Percentiles rank a stretch among this genome's conserved stretches.
These are phyloP conservation scores for Ligdia adustata DNA, from an alignment of 2,888 invertebrate species.

Conservation along the genomic window DNA sequence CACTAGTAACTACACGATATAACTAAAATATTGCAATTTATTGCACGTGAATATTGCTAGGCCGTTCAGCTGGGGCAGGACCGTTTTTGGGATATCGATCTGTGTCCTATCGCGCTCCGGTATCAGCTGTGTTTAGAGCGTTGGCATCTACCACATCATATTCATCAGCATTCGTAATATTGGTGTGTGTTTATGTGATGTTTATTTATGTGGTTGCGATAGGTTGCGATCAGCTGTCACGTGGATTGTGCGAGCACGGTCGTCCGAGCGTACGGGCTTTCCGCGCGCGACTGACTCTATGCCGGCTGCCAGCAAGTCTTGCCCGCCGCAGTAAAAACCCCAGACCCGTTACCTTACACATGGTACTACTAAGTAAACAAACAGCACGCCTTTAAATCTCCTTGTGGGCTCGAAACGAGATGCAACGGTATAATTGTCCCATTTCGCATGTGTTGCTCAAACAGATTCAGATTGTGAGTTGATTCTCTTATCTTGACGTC, in stretches of 20 bases:
- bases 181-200: slow-evolving; percentile 45
- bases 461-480: slow-evolving; percentile 13
- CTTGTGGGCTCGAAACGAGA: slow-evolving; percentile 33
- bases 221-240: slow-evolving; percentile 69
- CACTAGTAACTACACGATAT: slow-evolving; percentile 54
- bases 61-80: slow-evolving; percentile 54
- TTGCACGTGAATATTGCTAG: slow-evolving; percentile 70
- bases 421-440: slow-evolving; percentile 38
- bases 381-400: slow-evolving; percentile 57
- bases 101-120: slow-evolving; percentile 50
- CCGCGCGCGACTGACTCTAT: slow-evolving; percentile 74
- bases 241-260: slow-evolving; percentile 42
- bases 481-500: slow-evolving; percentile 20
- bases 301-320: slow-evolving; percentile 33
- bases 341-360: slow-evolving; percentile 74
- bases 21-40: slow-evolving; percentile 63
- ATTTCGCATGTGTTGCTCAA: slow-evolving; percentile 29
- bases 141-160: slow-evolving; percentile 37
- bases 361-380: slow-evolving; percentile 80
- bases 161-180: slow-evolving; percentile 32
- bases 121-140: slow-evolving; percentile 37
- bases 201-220: slow-evolving; percentile 54
- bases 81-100: slow-evolving; percentile 72
- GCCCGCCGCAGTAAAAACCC: slow-evolving; percentile 26
- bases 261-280: slow-evolving; percentile 62